Evolutionary conservation across 2,113 vertebrate genomes (phyloP), one percentile per base, ranked within the genome.

Genomic region (Boleophthalmus pectinirostris): DNA sequence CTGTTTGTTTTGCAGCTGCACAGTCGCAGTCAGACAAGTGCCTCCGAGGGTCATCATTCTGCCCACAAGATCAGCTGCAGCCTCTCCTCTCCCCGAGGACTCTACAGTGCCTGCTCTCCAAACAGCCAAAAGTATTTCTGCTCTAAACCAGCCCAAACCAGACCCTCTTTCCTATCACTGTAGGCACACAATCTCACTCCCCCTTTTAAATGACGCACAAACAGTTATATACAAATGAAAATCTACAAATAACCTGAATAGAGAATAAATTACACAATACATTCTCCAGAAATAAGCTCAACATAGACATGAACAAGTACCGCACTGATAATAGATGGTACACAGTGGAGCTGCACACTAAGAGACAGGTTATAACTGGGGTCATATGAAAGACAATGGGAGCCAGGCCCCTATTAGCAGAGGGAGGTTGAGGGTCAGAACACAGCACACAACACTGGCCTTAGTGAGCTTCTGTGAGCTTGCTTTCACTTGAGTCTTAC

Each of bases 321-420:
- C 21, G 23, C 54, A 56, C n/a, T 56, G 21, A 58, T 15, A 14
- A 56, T 12, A 56, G 54, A 21, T 65, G 46, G 73, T 24, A 67
- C 70, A 82, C 61, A 1, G 24, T 16, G 0, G 63, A 68, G 43
- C 70, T 47, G 11, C 56, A 82, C 65, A 75, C 68, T 73, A 72
- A 77, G 24, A 21, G 70, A 76, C 72, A 77, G 64, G 68, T 78
- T 83, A 79, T 75, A 74, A 66, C 78, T 46, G 38, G 70, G 83
- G 80, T 87, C 72, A 3, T 78, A 70, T 80, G 64, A 83, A 89
- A 88, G 79, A 86, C 82, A 87, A 85, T 81, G 82, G 84, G 70
- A 78, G 68, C 68, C 10, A 21, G 75, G 79, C 63, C 66, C 47
- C 49, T 29, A 79, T 77, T 80, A 82, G 85, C 84, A 69, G 57